These are phyloP conservation scores for Neotoxoptera formosana DNA, from an alignment of 1,140 invertebrate species.

Conservation along the genomic window DNA sequence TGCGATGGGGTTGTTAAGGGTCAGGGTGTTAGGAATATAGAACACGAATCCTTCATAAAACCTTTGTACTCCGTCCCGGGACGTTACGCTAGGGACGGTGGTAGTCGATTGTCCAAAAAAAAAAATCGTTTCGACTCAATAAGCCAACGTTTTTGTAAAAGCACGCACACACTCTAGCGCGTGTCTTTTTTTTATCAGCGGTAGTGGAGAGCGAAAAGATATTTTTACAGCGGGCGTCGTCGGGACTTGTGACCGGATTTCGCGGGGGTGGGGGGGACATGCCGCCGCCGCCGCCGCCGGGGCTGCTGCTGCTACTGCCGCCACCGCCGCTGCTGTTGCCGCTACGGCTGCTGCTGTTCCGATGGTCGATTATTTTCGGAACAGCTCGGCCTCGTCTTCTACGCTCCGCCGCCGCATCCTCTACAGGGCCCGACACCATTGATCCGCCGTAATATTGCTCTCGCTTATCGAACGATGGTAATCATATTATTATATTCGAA, in stretches of 20 bases:
- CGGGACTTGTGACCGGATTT: background rate
- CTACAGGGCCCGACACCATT: background rate
- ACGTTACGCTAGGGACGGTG: background rate
- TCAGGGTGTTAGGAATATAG: background rate
- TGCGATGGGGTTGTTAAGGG: background rate
- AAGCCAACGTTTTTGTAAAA: background rate
- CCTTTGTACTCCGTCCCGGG: background rate
- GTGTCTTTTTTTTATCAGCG: background rate
- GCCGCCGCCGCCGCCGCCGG: slow-evolving; percentile 34
- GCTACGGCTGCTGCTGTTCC: slow-evolving; percentile 32
- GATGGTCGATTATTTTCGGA: slow-evolving; percentile 56
- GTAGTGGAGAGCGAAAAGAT: slow-evolving; percentile 47
- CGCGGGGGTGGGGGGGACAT: background rate
- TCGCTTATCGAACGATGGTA: background rate
- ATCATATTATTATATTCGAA: background rate
- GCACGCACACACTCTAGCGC: background rate
- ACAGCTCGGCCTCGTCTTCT: slow-evolving; percentile 49
- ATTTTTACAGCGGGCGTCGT: slow-evolving; percentile 49
- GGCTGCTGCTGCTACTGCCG: background rate
- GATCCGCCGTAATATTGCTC: slow-evolving; percentile 11
- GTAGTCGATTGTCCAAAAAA: background rate
- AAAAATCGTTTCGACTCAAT: background rate
- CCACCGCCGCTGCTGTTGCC: background rate
- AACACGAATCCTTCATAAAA: background rate
- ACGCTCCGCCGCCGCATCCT: background rate